Conservation (phyloP, 1,140 invertebrate species). For the Pomacea maculata region DNA sequence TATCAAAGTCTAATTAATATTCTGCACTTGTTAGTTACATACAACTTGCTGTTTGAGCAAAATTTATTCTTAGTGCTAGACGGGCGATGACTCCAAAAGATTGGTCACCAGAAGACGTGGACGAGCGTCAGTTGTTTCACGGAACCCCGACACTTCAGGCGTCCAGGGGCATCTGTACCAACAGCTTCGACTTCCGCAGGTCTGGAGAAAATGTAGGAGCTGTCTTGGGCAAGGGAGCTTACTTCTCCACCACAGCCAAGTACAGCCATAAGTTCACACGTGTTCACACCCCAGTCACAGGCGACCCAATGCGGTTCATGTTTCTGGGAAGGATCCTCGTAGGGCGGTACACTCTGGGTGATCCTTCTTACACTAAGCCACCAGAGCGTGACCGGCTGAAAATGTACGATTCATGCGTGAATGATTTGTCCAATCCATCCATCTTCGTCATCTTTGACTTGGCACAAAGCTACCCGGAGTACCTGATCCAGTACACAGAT, state of each 20-base stretch:
- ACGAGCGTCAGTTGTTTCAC: slow-evolving; percentile 40
- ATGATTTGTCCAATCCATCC: slow-evolving; percentile 40
- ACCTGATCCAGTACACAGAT: slow-evolving; percentile 43
- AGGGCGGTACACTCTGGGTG: slow-evolving; percentile 44
- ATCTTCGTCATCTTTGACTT: slow-evolving; percentile 56
- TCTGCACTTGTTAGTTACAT: no score
- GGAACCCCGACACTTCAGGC: slow-evolving; percentile 34
- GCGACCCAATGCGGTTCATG: slow-evolving; percentile 26
- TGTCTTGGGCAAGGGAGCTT: slow-evolving; percentile 39
- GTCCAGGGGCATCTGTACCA: slow-evolving; percentile 33
- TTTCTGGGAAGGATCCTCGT: slow-evolving; percentile 44
- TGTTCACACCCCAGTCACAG: neutral
- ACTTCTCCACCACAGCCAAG: slow-evolving; percentile 34
- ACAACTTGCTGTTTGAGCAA: no score
- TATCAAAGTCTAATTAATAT: no score
- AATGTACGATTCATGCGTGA: slow-evolving; percentile 56
- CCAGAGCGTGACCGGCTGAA: slow-evolving; percentile 42
- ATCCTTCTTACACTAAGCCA: slow-evolving; percentile 34
- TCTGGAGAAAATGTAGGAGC: slow-evolving; percentile 36
- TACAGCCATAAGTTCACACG: slow-evolving; percentile 32
- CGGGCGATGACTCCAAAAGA: neutral
- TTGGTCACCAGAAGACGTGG: neutral
- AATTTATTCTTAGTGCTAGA: neutral
- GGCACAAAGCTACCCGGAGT: slow-evolving; percentile 56
- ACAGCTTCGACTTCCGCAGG: slow-evolving; percentile 40